A percentile compares a stretch with the other conserved stretches of the same genome.
phyloP scores from a whole-genome alignment of 2,888 invertebrate species.

The Teleogryllus oceanicus region DNA sequence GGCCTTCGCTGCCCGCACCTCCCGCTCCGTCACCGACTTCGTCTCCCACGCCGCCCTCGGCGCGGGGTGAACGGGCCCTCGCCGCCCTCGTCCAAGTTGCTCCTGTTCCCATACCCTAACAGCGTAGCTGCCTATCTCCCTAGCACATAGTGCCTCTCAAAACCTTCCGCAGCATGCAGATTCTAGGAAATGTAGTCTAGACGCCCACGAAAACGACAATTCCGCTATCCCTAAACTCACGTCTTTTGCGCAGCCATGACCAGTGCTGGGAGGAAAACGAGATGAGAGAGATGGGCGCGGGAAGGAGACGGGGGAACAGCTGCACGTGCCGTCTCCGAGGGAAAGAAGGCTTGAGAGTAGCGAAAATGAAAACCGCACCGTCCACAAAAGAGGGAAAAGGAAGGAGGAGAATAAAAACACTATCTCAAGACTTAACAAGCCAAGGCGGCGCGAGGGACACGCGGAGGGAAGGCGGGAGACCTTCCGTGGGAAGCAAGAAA shows the following conservation, averaged over 20 bases:
- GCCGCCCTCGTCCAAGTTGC: too few relatives aligned
- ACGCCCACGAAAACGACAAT: neutral
- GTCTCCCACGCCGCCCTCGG: too few relatives aligned
- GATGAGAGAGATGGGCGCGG: too few relatives aligned
- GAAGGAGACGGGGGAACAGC: neutral
- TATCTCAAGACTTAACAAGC: slow-evolving; percentile 3
- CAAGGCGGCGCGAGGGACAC: slow-evolving; percentile 6
- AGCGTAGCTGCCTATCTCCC: too few relatives aligned
- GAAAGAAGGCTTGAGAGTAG: neutral
- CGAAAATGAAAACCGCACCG: slow-evolving; percentile 10
- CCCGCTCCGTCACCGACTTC: too few relatives aligned
- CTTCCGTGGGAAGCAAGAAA: slow-evolving; percentile 6
- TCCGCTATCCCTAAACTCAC: neutral
- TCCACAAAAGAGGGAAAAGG: slow-evolving; percentile 18
- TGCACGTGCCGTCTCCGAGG: slow-evolving; percentile 18
- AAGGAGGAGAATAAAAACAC: neutral
- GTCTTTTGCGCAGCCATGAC: neutral
- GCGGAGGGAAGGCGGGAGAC: neutral
- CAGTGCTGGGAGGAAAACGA: neutral
- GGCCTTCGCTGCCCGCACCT: too few relatives aligned
- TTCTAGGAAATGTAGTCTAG: too few relatives aligned
- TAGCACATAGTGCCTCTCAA: too few relatives aligned
- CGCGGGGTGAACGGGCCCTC: too few relatives aligned
- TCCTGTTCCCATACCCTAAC: too few relatives aligned
- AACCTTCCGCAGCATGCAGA: too few relatives aligned